Conservation (phyloP, 2,113 vertebrate species). For the Prinia subflava region DNA sequence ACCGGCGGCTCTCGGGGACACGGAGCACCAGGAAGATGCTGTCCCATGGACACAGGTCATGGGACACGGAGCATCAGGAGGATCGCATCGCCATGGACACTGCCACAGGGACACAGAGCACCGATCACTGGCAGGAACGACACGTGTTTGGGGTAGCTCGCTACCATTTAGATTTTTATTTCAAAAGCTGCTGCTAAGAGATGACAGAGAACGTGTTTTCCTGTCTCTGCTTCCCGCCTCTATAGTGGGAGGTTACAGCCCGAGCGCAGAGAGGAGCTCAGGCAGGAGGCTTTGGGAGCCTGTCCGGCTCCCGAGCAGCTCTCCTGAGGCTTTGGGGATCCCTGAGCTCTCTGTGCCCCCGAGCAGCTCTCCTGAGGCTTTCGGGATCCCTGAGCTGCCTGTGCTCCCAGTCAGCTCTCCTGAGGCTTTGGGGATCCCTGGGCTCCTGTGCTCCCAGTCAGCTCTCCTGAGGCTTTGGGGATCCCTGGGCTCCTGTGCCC, state of each 20-base stretch:
- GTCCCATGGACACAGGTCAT: neutral
- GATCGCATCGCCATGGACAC: neutral
- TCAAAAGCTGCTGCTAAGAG: neutral
- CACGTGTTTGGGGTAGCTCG: neutral
- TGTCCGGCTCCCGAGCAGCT: neutral
- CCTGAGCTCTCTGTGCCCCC: neutral
- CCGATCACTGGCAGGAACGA: neutral
- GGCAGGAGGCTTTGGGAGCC: neutral
- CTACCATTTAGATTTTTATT: neutral
- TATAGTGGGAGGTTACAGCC: neutral
- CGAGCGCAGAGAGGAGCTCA: neutral
- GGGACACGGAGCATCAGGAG: neutral
- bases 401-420: neutral
- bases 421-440: fast-evolving
- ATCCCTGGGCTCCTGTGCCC: neutral
- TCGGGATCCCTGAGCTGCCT: too few relatives aligned
- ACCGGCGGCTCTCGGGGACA: neutral
- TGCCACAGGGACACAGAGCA: neutral
- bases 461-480: fast-evolving
- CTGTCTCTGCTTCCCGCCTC: neutral
- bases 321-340: fast-evolving
- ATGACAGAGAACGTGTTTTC: neutral
- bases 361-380: neutral
- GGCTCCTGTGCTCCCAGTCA: neutral
- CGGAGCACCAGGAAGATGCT: fast-evolving